Base-by-base conservation (phyloP, 2,888 invertebrate species). In the Caradrina kadenii region DNA sequence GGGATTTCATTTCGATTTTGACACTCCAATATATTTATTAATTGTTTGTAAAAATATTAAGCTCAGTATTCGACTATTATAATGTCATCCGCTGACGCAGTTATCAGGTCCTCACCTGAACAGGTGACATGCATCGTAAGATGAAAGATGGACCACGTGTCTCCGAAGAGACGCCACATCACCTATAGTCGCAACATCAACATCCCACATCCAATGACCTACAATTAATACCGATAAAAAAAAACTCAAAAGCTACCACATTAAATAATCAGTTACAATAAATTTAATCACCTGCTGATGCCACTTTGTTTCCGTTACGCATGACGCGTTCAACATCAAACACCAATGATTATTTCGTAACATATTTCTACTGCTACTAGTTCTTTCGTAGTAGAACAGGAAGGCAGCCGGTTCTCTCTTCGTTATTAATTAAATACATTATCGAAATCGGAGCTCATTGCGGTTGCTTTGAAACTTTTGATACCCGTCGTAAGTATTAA, bases 371-470 rank as follows among this genome's bases (percentile, higher is more conserved):
- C 79, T 61, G 87, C 87, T 89, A 86, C 90, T 86, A 83, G 81
- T 88, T 86, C 86, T 78, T 82, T 87, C 85, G 87, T 83, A 86
- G 71, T 84, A 75, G 81, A 84, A 89, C 91, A 91, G 91, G 91
- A 92, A 91, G 86, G 69, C 60, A 69, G 86, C 90, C 88, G 87
- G 90, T 91, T 92, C 78, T 87, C 70, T 79, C 70, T 86, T 84
- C 83, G 83, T 85, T 87, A 87, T 90, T 90, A 90, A 91, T 91
- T 90, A 90, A 89, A 87, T 81, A 84, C 86, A 91, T 91, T 89
- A 90, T 86, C 80, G 79, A 82, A 82, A 79, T 83, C 74, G 75
- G 78, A 79, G 77, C 77, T 81, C 82, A 77, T 79, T 73, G 80
- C 83, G 82, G 82, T 60, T 69, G 80, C 83, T 89, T 87, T 88